Evolutionary conservation across 2,113 vertebrate genomes (phyloP).

Genomic region (Delphinus delphis): DNA sequence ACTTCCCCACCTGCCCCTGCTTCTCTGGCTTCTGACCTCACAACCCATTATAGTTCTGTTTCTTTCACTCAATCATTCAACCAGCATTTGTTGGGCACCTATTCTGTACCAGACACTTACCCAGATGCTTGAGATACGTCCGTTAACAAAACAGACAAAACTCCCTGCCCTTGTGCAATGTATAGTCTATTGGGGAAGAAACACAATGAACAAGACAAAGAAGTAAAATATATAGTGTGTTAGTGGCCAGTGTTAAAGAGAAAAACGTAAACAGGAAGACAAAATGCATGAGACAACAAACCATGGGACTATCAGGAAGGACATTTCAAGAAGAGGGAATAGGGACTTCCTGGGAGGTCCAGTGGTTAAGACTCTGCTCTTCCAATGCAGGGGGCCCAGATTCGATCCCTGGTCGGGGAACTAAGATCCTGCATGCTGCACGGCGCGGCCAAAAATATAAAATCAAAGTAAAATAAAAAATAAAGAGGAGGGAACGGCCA

Average conservation of each 20-base stretch:
- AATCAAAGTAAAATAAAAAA: too few species aligned
- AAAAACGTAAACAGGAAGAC: background rate
- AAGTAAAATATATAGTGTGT: fast-evolving
- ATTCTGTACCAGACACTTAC: background rate
- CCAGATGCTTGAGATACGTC: background rate
- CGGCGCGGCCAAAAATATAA: too few species aligned
- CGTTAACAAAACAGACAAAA: background rate
- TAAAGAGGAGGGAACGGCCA: background rate
- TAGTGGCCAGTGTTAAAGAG: background rate
- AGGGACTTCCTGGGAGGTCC: too few species aligned
- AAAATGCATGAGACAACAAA: background rate
- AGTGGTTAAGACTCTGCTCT: too few species aligned
- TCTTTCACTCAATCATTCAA: fast-evolving
- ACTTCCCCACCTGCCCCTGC: fast-evolving
- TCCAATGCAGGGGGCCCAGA: too few species aligned
- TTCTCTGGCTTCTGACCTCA: background rate
- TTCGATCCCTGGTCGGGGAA: too few species aligned
- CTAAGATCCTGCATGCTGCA: too few species aligned
- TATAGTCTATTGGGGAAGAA: background rate
- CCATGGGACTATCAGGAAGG: background rate
- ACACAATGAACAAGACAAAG: background rate
- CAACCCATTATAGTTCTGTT: background rate
- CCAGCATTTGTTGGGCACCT: background rate
- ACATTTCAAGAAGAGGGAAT: background rate
- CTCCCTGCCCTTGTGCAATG: fast-evolving